Evolutionary conservation across 2,888 invertebrate genomes (phyloP).

Genomic region (Hydrotaea diabolus): DNA sequence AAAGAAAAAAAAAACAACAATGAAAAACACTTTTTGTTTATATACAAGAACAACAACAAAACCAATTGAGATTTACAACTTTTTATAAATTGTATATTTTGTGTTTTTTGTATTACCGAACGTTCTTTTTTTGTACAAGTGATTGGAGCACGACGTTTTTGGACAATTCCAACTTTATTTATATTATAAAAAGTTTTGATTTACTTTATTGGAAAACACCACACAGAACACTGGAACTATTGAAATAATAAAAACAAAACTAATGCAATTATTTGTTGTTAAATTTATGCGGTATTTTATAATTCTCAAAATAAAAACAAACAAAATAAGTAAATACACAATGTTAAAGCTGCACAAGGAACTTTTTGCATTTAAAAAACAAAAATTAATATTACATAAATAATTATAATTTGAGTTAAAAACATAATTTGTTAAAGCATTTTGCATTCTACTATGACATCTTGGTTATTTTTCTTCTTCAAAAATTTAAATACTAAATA

Average conservation of each 20-base stretch:
- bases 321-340: conserved; percentile 68
- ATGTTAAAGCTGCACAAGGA: conserved; percentile 78
- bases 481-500: conserved; percentile 1
- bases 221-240: conserved; percentile 11
- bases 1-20: conserved; percentile 42
- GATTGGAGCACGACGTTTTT: conserved; percentile 5
- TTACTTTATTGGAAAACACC: background rate
- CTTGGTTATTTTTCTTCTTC: background rate
- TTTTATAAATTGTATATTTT: conserved; percentile 44
- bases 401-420: background rate
- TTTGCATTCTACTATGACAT: background rate
- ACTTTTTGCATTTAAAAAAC: conserved; percentile 76
- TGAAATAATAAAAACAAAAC: background rate
- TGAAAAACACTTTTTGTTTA: conserved; percentile 32
- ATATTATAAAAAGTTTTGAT: background rate
- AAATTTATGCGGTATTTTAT: conserved; percentile 17
- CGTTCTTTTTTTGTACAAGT: conserved; percentile 37
- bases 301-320: background rate
- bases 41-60: conserved; percentile 37
- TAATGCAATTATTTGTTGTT: conserved; percentile 3
- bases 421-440: conserved; percentile 24
- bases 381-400: background rate
- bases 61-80: conserved; percentile 32
- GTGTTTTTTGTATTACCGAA: conserved; percentile 40
- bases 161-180: conserved; percentile 12